Conservation (phyloP, 2,113 vertebrate genomes). For the Chinchilla lanigera region DNA sequence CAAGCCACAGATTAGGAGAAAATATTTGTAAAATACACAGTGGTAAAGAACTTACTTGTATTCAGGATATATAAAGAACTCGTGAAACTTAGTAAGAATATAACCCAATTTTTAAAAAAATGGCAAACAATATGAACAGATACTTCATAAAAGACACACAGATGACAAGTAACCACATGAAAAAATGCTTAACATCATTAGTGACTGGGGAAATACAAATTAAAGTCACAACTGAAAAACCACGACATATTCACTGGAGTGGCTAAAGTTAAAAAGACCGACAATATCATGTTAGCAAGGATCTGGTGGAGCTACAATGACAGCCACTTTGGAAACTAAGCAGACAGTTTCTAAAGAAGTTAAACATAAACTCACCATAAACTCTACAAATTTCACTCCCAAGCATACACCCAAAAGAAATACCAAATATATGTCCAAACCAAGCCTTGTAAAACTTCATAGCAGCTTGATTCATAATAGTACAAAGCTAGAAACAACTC, state of each 20-base stretch:
- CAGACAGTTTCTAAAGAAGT: slow-evolving; percentile 8
- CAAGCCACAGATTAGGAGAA: not conserved
- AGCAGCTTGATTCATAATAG: slow-evolving; percentile 30
- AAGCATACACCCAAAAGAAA: not conserved
- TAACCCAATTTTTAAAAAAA: not conserved
- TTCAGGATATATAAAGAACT: not conserved
- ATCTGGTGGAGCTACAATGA: not conserved
- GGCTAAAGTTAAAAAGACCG: slow-evolving; percentile 39
- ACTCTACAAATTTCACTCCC: slow-evolving; percentile 10
- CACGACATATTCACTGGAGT: not conserved
- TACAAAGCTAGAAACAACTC: not conserved
- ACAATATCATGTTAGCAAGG: not conserved
- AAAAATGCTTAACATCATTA: not conserved
- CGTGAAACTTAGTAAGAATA: not conserved
- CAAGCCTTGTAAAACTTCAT: slow-evolving; percentile 18
- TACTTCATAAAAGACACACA: not conserved
- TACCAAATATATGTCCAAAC: slow-evolving; percentile 23
- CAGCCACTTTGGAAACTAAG: not conserved
- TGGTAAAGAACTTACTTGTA: not conserved
- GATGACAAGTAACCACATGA: not conserved
- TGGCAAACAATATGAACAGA: not conserved
- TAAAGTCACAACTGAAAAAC: not conserved
- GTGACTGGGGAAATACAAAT: not conserved
- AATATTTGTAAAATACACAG: not conserved
- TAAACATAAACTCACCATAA: slow-evolving; percentile 8